Evolutionary conservation across 2,888 invertebrate genomes (phyloP).

Genomic region (Zonitis immaculata): DNA sequence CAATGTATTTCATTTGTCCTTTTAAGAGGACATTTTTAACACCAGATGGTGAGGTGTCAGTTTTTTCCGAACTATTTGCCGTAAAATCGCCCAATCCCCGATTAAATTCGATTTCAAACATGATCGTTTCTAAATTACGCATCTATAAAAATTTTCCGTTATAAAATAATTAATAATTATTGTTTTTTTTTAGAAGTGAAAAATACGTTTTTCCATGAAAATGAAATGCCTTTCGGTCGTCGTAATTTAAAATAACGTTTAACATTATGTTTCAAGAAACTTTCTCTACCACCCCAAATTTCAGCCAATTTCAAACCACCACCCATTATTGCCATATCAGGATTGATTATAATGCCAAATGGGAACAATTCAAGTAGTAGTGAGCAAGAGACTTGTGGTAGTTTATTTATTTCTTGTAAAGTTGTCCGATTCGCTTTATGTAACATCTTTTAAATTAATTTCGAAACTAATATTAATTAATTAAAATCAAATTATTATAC

Average conservation of each 20-base stretch:
- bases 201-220: conserved; percentile 78
- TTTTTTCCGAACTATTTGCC: conserved; percentile 19
- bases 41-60: conserved; percentile 44
- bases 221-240: conserved; percentile 71
- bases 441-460: conserved; percentile 32
- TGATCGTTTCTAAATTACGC: conserved; percentile 68
- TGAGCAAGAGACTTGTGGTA: conserved; percentile 61
- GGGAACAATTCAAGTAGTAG: conserved; percentile 77
- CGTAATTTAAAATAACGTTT: conserved; percentile 68
- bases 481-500: no score
- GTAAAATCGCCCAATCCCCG: conserved; percentile 49
- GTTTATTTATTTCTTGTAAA: conserved; percentile 30
- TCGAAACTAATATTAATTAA: no score
- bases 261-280: conserved; percentile 61
- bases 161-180: background rate
- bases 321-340: conserved; percentile 66
- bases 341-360: conserved; percentile 74
- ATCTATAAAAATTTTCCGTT: conserved; percentile 50
- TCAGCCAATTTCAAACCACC: conserved; percentile 74
- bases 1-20: conserved; percentile 78
- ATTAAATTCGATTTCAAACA: conserved; percentile 75
- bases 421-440: conserved; percentile 30
- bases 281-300: conserved; percentile 60
- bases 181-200: no score
- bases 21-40: conserved; percentile 67